Evolutionary conservation across 2,797 vertebrate genomes (phyloP).

Genomic region (Manis pentadactyla): DNA sequence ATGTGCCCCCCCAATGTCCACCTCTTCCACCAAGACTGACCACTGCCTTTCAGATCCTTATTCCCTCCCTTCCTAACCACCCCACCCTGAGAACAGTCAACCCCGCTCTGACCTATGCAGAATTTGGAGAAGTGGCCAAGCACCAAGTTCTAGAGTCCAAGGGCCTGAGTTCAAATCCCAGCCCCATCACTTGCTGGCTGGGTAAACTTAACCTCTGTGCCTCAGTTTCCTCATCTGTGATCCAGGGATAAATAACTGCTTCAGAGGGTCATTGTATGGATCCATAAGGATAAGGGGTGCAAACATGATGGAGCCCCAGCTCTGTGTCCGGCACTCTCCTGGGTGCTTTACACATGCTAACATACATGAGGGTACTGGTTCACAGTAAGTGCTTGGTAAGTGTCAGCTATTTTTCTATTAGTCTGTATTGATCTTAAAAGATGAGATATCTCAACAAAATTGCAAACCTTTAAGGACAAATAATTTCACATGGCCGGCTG

Average conservation of each 20-base stretch:
- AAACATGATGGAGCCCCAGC: background rate
- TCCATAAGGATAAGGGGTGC: background rate
- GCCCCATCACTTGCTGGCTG: background rate
- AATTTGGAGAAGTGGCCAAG: background rate
- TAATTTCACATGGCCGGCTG: background rate
- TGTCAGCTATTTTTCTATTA: background rate
- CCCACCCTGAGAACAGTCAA: background rate
- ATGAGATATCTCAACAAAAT: background rate
- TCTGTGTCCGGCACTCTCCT: background rate
- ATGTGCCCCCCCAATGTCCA: background rate
- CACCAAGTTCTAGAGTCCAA: background rate
- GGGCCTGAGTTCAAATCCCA: background rate
- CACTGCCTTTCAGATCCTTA: background rate
- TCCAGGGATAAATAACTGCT: background rate
- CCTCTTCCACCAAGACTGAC: no score
- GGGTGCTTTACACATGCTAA: background rate
- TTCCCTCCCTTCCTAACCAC: background rate
- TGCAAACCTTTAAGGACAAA: background rate
- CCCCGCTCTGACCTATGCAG: background rate
- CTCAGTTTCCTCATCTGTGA: background rate
- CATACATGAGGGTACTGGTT: fast-evolving
- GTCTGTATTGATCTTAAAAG: background rate
- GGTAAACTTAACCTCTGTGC: background rate
- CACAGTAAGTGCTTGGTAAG: background rate
- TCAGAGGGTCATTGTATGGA: background rate